These are phyloP conservation scores for Erpornis zantholeuca DNA, from an alignment of 2,113 vertebrate species.

Conservation along the genomic window DNA sequence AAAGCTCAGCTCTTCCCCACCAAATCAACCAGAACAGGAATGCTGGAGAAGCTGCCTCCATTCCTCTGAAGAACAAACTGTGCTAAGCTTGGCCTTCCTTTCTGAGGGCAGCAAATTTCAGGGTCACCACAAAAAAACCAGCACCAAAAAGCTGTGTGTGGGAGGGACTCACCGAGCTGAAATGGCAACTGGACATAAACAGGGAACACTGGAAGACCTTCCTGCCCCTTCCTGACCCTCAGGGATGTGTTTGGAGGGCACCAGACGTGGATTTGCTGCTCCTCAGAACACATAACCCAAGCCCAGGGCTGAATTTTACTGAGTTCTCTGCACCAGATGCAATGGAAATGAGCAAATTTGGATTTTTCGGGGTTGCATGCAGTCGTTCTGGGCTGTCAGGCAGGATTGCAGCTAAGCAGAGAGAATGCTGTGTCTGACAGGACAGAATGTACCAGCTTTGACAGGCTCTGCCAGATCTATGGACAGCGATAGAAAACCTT, in stretches of 20 bases:
- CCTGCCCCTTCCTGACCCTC: background rate
- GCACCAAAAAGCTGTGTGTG: background rate
- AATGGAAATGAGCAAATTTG: background rate
- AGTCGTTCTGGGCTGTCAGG: background rate
- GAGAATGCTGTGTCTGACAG: background rate
- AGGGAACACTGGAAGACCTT: background rate
- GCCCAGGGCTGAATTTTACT: background rate
- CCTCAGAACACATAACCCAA: background rate
- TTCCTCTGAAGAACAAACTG: background rate
- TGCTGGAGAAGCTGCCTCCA: background rate
- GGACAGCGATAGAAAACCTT: background rate
- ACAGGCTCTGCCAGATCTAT: background rate
- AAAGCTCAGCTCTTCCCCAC: background rate
- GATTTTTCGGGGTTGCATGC: background rate
- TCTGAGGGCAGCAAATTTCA: background rate
- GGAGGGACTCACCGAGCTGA: background rate
- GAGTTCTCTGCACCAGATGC: background rate
- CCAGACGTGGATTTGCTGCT: background rate
- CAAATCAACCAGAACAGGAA: too few relatives aligned
- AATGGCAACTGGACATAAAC: accelerated
- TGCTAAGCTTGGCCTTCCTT: background rate
- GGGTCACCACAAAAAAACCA: background rate
- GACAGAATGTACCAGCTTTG: background rate
- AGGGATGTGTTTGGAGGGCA: background rate
- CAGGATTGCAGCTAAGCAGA: background rate